Evolutionary conservation across 2,113 vertebrate species (phyloP), one percentile per base, ranked within the genome.

Genomic region (Ochotona curzoniae): DNA sequence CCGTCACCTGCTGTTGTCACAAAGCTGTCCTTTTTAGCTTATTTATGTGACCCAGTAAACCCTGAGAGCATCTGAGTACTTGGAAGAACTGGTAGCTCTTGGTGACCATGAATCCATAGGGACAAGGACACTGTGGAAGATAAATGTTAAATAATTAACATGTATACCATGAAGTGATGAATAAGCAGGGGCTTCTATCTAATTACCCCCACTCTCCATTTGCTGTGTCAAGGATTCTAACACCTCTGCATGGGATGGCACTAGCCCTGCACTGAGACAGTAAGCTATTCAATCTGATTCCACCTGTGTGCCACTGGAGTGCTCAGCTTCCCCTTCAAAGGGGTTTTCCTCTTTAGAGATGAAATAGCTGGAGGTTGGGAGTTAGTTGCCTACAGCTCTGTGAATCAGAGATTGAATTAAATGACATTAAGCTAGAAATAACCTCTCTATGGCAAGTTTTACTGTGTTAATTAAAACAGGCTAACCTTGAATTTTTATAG

Each of bases 401-500:
- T 91, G 96, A 97, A 97, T 96, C 85, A 90, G 86, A 88, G 95
- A 96, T 96, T 95, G 90, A 96, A 97, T 96, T 95, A 96, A 97
- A 95, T 88, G 95, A 95, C 89, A 97, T 97, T 96, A 97, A 93
- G 85, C 18, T 91, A 93, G 97, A 98, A 97, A 97, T 97, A 97
- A 95, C 85, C 96, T 73, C 95, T 92, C 96, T 96, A 94, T 93
- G 87, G 95, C 96, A 95, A 94, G 89, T 96, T 92, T 93, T 96
- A 97, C 79, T 96, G 91, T 96, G 94, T 97, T 97, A 97, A 97
- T 97, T 98, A 98, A 97, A 96, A 83, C 88, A 80, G 93, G 70
- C 84, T 95, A 61, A 96, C 92, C 84, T 97, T 95, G 95, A 95
- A 86, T 97, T 94, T 97, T 84, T 91, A 57, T 79, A 96, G 90